Conservation (phyloP, 2,797 vertebrate species). For the Typhlichthys eigenmanni region DNA sequence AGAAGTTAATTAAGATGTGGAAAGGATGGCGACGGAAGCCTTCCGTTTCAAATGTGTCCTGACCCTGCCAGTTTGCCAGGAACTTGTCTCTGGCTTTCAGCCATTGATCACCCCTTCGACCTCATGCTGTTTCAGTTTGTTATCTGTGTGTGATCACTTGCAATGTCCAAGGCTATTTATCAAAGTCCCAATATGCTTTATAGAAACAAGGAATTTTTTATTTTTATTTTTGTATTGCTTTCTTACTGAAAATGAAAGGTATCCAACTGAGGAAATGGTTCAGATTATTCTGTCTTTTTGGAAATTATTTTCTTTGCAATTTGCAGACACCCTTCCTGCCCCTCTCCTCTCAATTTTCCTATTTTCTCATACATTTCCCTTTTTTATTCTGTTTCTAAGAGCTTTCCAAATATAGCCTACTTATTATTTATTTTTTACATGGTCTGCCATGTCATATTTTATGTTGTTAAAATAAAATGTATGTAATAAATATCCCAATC, state of each 20-base stretch:
- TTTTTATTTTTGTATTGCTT: background rate
- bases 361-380: background rate
- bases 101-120: conserved; percentile 4
- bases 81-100: conserved; percentile 4
- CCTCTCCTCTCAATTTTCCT: background rate
- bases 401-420: background rate
- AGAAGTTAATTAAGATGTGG: conserved; percentile 92
- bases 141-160: conserved; percentile 7
- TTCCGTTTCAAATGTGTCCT: conserved; percentile 62
- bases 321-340: background rate
- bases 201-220: too few species aligned
- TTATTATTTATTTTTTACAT: background rate
- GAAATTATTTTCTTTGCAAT: too few species aligned
- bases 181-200: too few species aligned
- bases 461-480: too few species aligned
- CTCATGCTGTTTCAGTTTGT: conserved; percentile 5
- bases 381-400: background rate
- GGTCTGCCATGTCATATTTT: too few species aligned
- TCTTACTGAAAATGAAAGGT: background rate
- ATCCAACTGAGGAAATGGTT: background rate
- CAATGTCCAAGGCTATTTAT: conserved; percentile 2
- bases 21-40: conserved; percentile 85
- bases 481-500: too few species aligned
- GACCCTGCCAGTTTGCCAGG: conserved; percentile 29
- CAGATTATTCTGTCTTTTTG: background rate